A percentile compares a stretch with the other conserved stretches of the same genome.
Evolutionary conservation across 1,140 invertebrate genomes (phyloP).

Genomic region (Bombus vancouverensis): DNA sequence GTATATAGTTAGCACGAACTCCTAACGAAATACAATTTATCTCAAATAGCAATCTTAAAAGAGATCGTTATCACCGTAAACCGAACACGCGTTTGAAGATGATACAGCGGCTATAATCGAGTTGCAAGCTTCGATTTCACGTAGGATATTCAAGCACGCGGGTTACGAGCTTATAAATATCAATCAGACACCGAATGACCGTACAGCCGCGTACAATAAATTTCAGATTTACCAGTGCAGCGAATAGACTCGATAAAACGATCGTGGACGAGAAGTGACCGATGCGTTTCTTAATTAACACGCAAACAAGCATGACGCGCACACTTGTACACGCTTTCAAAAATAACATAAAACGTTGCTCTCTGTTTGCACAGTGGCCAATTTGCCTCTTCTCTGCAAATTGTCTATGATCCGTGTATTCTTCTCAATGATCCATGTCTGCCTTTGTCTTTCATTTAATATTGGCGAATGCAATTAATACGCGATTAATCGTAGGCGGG

Average conservation of each 20-base stretch:
- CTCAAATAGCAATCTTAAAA: neutral
- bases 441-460: neutral
- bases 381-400: neutral
- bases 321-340: neutral
- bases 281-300: slow-evolving; percentile 31
- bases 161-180: neutral
- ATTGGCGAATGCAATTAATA: neutral
- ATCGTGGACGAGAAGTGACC: neutral
- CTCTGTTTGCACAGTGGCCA: neutral
- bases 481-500: too few relatives aligned
- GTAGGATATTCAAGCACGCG: too few relatives aligned
- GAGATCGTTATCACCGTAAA: slow-evolving; percentile 20
- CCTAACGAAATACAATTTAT: neutral
- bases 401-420: neutral
- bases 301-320: neutral
- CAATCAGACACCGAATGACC: neutral
- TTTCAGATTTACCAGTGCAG: neutral
- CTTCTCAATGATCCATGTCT: neutral
- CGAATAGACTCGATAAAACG: neutral
- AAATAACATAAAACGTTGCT: neutral
- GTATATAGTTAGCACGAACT: too few relatives aligned
- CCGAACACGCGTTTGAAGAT: neutral
- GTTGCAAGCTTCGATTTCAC: neutral
- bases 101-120: neutral
- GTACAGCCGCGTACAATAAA: neutral